A percentile compares a stretch with the other conserved stretches of the same genome.
Evolutionary conservation across 2,797 vertebrate species (phyloP).

Genomic region (Enteromius fasciolatus): DNA sequence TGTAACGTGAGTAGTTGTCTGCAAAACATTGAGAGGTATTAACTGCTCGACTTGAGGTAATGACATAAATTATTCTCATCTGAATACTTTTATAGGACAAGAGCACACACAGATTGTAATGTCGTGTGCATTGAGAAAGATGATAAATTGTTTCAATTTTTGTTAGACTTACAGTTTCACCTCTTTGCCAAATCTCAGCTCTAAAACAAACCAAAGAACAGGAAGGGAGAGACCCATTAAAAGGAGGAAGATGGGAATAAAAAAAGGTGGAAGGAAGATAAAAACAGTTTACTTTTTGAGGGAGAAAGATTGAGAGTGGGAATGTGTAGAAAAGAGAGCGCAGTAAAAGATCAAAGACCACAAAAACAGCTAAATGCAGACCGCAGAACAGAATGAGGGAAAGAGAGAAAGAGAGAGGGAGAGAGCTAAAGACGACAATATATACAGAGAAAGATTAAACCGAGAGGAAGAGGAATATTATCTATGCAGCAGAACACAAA

Average conservation of each 20-base stretch:
- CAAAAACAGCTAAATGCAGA: slow-evolving; percentile 25
- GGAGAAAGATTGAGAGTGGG: slow-evolving; percentile 31
- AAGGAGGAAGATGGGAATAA: slow-evolving; percentile 31
- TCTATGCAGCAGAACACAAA: slow-evolving; percentile 57
- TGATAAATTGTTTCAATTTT: slow-evolving; percentile 48
- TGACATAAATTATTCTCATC: slow-evolving; percentile 11
- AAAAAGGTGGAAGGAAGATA: slow-evolving; percentile 28
- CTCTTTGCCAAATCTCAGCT: slow-evolving; percentile 25
- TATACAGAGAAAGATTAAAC: slow-evolving; percentile 32
- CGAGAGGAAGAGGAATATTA: slow-evolving; percentile 21
- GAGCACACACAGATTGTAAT: slow-evolving; percentile 23
- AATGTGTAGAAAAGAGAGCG: slow-evolving; percentile 27
- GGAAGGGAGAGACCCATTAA: slow-evolving; percentile 38
- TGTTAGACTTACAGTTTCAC: slow-evolving; percentile 25
- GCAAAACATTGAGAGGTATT: neutral
- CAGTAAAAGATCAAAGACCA: slow-evolving; percentile 35
- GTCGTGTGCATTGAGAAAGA: slow-evolving; percentile 42
- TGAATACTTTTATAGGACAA: slow-evolving; percentile 32
- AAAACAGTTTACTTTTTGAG: slow-evolving; percentile 40
- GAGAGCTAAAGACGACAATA: slow-evolving; percentile 4
- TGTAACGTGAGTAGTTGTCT: no score
- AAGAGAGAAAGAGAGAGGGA: slow-evolving; percentile 16
- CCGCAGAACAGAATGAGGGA: slow-evolving; percentile 24
- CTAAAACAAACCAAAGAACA: slow-evolving; percentile 49
- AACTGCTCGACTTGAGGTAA: neutral